Conservation (phyloP, 2,797 vertebrate genomes). For the Pitangus sulphuratus region DNA sequence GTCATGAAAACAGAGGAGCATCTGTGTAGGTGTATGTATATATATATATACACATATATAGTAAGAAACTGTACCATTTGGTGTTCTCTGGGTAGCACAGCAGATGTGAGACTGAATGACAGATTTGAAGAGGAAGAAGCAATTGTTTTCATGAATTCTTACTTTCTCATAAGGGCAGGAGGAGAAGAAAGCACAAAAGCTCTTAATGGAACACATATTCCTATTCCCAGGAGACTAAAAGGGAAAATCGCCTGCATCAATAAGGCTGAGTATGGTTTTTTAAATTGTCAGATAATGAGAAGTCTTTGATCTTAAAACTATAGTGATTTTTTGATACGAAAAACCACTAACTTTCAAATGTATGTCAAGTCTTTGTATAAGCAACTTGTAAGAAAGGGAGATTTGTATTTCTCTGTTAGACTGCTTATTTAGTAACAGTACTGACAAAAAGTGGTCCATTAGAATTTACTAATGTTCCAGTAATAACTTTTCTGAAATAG, state of each 20-base stretch:
- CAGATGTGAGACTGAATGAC: background rate
- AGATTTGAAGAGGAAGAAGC: background rate
- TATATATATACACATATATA: no score
- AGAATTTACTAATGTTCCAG: background rate
- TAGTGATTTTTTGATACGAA: background rate
- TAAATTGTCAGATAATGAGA: background rate
- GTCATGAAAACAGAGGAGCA: background rate
- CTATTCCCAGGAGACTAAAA: background rate
- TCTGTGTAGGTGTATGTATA: background rate
- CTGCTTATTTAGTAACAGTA: background rate
- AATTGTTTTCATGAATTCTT: background rate
- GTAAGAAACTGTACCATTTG: background rate
- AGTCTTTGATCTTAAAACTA: background rate
- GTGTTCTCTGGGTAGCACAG: background rate
- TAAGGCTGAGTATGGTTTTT: background rate
- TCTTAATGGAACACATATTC: background rate
- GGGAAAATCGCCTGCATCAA: background rate
- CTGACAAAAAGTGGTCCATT: background rate
- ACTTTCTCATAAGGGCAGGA: background rate
- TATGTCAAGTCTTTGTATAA: background rate
- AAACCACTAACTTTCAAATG: background rate
- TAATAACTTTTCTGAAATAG: background rate
- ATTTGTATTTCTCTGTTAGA: background rate
- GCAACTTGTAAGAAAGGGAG: background rate
- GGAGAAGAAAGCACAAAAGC: background rate